Base-by-base conservation (phyloP, 2,113 vertebrate genomes). In the Arenaria interpres region DNA sequence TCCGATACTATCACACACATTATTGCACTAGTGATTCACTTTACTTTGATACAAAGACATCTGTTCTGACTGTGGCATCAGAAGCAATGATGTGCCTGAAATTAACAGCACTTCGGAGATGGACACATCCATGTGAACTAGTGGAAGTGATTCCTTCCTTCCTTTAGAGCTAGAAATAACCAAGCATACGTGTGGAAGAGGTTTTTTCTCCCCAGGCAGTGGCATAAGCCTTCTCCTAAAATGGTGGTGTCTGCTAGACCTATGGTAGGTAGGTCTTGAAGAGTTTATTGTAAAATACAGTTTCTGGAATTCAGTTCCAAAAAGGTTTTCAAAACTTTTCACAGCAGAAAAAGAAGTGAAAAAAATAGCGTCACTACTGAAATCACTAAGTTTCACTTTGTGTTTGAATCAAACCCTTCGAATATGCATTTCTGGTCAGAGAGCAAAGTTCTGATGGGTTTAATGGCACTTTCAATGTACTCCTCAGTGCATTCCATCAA, bases 371-470 rank as follows among this genome's bases (percentile, higher is more conserved):
- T 15, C 94, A 68, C 96, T 78, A 68, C 28, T 97, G 91, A 97
- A 98, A 96, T 23, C 79, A 92, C 93, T 69, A 86, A 97, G 97
- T 97, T 97, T 98, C 97, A 98, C 98, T 98, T 96, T 95, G 94
- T 95, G 97, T 96, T 98, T 97, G 92, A 98, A 98, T 98, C 97
- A 75, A 97, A 97, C 51, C 93, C 97, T 98, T 97, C 77, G 13
- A 97, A 97, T 96, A 98, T 98, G 98, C 97, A 98, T 98, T 98
- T 98, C 97, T 98, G 98, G 98, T 98, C 98, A 98, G 97, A 98
- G 98, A 98, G 98, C 98, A 98, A 98, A 98, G 97, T 98, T 98
- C 97, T 98, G 98, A 98, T 98, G 98, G 98, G 97, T 98, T 98
- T 98, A 98, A 98, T 98, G 98, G 98, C 97, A 98, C 98, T 98